Evolutionary conservation across 2,113 vertebrate species (phyloP).

Genomic region (Athene noctua): DNA sequence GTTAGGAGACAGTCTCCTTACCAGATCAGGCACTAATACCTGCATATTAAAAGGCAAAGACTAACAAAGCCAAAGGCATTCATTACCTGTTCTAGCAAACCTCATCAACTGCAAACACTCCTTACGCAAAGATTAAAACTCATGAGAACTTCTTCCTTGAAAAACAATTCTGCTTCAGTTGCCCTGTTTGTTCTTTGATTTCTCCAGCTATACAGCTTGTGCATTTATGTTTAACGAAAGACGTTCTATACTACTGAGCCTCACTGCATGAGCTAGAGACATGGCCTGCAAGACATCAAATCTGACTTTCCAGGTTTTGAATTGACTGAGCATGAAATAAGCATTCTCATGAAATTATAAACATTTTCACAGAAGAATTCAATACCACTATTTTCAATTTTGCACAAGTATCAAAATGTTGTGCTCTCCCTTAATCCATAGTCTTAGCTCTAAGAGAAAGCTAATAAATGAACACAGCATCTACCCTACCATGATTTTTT

Average conservation of each 20-base stretch:
- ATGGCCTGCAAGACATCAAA: accelerated
- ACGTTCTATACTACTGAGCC: accelerated
- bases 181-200: background rate
- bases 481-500: background rate
- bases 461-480: background rate
- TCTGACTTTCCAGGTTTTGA: no score
- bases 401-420: background rate
- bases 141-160: background rate
- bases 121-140: background rate
- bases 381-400: background rate
- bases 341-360: background rate
- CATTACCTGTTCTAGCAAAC: background rate
- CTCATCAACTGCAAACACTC: background rate
- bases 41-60: background rate
- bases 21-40: background rate
- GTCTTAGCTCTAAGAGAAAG: background rate
- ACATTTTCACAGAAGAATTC: background rate
- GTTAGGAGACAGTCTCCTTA: background rate
- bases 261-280: background rate
- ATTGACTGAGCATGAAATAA: background rate
- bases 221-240: accelerated
- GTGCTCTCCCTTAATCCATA: background rate
- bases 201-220: background rate
- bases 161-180: background rate
- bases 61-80: background rate